Evolutionary conservation across 1,140 invertebrate genomes (phyloP).

Genomic region (Triops longicaudatus): DNA sequence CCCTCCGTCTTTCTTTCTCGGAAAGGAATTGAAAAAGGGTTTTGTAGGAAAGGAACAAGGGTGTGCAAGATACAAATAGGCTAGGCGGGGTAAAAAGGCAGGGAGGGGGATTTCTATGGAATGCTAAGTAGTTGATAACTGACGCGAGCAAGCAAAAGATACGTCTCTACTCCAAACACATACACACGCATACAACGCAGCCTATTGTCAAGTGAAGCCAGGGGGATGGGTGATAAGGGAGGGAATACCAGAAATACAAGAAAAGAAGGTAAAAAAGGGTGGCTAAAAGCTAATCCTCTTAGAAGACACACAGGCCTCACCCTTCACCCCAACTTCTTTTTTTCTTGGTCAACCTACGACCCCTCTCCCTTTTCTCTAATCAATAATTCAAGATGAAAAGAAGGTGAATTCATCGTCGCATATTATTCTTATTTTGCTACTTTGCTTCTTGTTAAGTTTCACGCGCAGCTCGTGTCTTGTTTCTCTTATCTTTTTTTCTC

Average conservation of each 20-base stretch:
- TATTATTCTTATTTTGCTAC: neutral
- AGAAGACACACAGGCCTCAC: constrained; percentile 27
- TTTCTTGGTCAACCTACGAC: constrained; percentile 26
- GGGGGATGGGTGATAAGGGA: neutral
- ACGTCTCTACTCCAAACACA: neutral
- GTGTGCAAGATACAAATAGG: neutral
- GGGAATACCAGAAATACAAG: neutral
- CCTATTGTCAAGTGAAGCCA: too few relatives aligned
- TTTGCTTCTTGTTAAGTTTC: neutral
- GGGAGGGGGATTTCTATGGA: constrained; percentile 35
- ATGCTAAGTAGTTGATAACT: constrained; percentile 33
- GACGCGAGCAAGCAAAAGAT: constrained; percentile 37
- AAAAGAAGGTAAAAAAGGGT: constrained; percentile 15
- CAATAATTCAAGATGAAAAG: neutral
- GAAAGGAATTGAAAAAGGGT: neutral
- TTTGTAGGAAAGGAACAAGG: neutral
- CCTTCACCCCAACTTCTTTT: constrained; percentile 29
- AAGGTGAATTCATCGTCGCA: neutral
- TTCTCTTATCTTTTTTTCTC: neutral
- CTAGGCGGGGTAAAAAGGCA: constrained; percentile 16
- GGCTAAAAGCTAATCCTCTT: constrained; percentile 24
- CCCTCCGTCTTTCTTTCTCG: too few relatives aligned
- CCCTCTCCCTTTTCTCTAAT: constrained; percentile 22
- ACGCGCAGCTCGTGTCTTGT: neutral
- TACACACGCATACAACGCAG: too few relatives aligned